phyloP scores from a whole-genome alignment of 2,113 vertebrate genomes.

The Leptosomus discolor region DNA sequence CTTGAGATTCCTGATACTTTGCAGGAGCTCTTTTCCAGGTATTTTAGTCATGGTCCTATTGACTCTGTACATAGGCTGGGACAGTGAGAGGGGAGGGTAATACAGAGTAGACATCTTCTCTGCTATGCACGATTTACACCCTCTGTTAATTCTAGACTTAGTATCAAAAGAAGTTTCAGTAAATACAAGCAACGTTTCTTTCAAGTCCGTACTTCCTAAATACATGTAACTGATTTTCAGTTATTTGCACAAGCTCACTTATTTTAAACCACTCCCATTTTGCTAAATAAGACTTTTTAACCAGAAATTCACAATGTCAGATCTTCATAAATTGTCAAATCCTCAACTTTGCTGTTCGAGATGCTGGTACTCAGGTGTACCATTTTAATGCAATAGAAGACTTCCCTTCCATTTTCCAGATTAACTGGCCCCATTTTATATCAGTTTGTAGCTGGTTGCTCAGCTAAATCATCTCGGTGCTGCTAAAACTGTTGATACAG shows the following conservation, averaged over 20 bases:
- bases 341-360: neutral
- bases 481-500: neutral
- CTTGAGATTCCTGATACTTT: constrained; percentile 85
- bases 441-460: neutral
- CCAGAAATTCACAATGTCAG: neutral
- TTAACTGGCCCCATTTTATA: neutral
- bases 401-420: neutral
- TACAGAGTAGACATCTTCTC: neutral
- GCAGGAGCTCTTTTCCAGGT: constrained; percentile 87
- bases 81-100: neutral
- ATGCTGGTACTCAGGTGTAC: neutral
- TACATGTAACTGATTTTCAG: neutral
- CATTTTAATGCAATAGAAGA: neutral
- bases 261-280: neutral
- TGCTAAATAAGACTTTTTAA: neutral
- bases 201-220: neutral
- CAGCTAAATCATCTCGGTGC: neutral
- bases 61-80: neutral
- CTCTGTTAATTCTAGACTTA: neutral
- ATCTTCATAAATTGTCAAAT: neutral
- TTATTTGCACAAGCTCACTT: neutral
- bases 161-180: neutral
- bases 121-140: neutral
- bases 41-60: neutral
- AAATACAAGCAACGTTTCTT: neutral